Evolutionary conservation across 2,888 invertebrate species (phyloP), one percentile per base, ranked within the genome.

Genomic region (Cerastis leucographa): DNA sequence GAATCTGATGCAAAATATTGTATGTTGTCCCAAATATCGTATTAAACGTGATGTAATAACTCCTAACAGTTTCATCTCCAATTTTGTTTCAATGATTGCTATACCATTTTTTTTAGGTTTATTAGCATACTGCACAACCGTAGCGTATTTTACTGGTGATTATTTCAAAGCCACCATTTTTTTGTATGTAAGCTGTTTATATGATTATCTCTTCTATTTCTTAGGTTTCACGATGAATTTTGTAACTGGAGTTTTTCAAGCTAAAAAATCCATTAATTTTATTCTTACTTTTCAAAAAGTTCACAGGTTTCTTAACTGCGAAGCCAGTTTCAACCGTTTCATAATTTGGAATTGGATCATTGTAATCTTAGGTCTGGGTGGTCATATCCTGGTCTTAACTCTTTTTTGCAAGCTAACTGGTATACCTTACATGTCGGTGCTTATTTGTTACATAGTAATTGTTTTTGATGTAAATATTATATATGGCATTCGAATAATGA

Each of bases 391-490:
- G 0, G 6, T 35, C 5, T 3, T 51, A 14, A 67, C 19, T 40
- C 0, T 4, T 51, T 22, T 46, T 44, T 62, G 29, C n/a, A 6
- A 14, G 1, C 2, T 42, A 0, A 11, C 49, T 59, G 19, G 59
- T 35, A 9, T 79, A 44, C 42, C 62, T 14, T 54, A 22, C 0
- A 14, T 42, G 35, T 25, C 70, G 2, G n/a, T 66, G 9, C 44
- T 12, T 40, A 5, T 46, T 35, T 51, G 65, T 22, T 61, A 67
- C 17, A 8, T 71, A 25, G 5, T 22, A 4, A 22, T 81, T 44
- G 5, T 51, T 17, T 51, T 54, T 54, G 80, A 80, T 74, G 1
- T 40, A 0, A 81, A 81, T n/a, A 11, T 81, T 49, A 1, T 80
- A 44, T 81, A 74, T 51, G 22, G 65, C 9, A 40, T 59, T 17